Base-by-base conservation (phyloP, 1,140 invertebrate genomes). In the Neodiprion lecontei region DNA sequence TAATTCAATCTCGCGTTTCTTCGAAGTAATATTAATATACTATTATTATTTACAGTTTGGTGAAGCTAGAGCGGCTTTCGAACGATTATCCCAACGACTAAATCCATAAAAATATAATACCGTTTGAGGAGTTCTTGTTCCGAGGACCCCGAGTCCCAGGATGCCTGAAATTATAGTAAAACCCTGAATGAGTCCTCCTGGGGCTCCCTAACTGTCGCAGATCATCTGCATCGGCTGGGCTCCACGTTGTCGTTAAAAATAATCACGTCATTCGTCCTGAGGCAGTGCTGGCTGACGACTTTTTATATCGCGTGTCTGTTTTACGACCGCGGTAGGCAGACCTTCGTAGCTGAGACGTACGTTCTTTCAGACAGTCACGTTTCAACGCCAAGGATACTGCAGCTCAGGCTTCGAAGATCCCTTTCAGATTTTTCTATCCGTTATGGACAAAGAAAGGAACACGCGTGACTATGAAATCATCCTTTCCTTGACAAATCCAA, bases 191-290 rank as follows among this genome's bases (percentile, higher is more conserved):
- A 65, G 12, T 65, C 12, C 61, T 65, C 2, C 61, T 21, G 61
- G 17, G 12, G 61, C 11, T 69, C 14, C 23, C 21, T 14, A 69
- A 47, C 67, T 47, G 21, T 47, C 40, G 67, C 53, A 40, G 53
- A 61, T 61, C 53, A 61, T 61, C 53, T 61, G 53, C 53, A 61
- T 61, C 53, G 53, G 53, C 9, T 61, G 53, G 11, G 53, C 28
- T 40, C 28, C 28, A 40, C 11, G 53, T 61, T 69, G 67, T 69
- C 67, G 67, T 69, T 69, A 69, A 69, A 69, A 69, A 69, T 69
- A 69, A 69, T 69, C 67, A 69, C 40, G 67, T 21, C 67, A 7
- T 23, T 47, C 21, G 67, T 69, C 67, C 67, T 69, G 67, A 17
- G 53, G 53, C 53, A 61, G 53, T 17, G 53, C 53, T 8, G 53